These are phyloP conservation scores for Crocuta crocuta DNA, from an alignment of 2,113 vertebrate genomes.

Conservation along the genomic window DNA sequence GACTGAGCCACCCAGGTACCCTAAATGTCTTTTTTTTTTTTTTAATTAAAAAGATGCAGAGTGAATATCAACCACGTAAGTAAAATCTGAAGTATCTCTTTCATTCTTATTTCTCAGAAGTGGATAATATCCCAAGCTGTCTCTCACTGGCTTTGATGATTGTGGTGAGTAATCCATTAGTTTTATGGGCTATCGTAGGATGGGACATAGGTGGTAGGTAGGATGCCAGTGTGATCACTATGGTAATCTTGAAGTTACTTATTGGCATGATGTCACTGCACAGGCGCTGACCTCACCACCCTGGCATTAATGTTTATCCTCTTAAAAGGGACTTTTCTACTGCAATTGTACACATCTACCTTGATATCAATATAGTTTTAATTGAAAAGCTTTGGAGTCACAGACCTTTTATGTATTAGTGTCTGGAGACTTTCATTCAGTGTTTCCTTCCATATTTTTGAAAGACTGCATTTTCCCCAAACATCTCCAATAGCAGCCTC, in stretches of 20 bases:
- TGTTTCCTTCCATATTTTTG: background rate
- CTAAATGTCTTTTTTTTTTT: background rate
- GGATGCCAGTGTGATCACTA: background rate
- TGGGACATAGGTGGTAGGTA: too few relatives aligned
- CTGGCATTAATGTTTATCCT: background rate
- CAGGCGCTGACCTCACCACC: background rate
- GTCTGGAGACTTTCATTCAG: background rate
- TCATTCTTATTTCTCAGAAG: background rate
- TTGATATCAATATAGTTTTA: background rate
- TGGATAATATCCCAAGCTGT: background rate
- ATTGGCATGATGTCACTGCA: background rate
- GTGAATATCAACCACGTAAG: background rate
- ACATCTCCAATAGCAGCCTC: background rate
- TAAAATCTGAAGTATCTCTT: background rate
- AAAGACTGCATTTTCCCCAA: background rate
- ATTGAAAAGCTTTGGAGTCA: background rate
- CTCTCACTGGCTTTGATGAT: background rate
- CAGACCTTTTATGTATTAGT: background rate
- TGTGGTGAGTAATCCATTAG: background rate
- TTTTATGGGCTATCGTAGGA: background rate
- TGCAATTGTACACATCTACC: background rate
- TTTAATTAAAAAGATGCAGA: background rate
- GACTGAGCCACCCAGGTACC: too few relatives aligned
- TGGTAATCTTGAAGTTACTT: background rate
- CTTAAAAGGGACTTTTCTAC: background rate